These are phyloP conservation scores for Prolemur simus DNA, from an alignment of 2,113 vertebrate species.

Conservation along the genomic window DNA sequence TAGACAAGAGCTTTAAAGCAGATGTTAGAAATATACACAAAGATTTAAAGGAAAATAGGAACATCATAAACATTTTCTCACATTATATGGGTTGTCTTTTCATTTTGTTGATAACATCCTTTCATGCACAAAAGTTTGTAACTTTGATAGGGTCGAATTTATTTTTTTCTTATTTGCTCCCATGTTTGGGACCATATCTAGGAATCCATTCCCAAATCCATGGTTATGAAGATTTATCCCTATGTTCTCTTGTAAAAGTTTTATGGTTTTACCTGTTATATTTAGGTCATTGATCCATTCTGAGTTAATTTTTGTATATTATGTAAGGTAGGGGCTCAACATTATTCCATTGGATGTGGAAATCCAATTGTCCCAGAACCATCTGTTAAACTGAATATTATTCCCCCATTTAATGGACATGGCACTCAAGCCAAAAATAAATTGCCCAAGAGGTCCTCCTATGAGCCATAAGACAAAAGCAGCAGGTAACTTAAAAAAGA, in stretches of 20 bases:
- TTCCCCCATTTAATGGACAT: neutral
- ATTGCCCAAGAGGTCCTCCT: too few relatives aligned
- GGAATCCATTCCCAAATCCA: neutral
- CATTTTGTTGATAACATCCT: neutral
- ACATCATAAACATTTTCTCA: neutral
- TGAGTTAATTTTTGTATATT: neutral
- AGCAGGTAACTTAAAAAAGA: too few relatives aligned
- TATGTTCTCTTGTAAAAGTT: neutral
- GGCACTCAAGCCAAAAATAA: neutral
- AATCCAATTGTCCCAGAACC: neutral
- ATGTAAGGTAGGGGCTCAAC: neutral
- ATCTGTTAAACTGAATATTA: neutral
- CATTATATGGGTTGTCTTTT: neutral
- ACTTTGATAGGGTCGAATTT: neutral
- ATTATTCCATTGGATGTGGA: neutral
- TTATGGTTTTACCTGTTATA: neutral
- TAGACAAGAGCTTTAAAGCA: neutral
- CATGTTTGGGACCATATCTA: neutral
- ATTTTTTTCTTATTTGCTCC: neutral
- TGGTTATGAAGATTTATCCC: neutral
- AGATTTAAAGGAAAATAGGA: neutral
- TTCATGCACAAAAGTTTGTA: neutral
- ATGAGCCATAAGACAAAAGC: too few relatives aligned
- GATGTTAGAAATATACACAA: neutral
- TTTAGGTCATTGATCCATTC: neutral